phyloP scores from a whole-genome alignment of 1,140 invertebrate genomes.

The Cherax quadricarinatus region DNA sequence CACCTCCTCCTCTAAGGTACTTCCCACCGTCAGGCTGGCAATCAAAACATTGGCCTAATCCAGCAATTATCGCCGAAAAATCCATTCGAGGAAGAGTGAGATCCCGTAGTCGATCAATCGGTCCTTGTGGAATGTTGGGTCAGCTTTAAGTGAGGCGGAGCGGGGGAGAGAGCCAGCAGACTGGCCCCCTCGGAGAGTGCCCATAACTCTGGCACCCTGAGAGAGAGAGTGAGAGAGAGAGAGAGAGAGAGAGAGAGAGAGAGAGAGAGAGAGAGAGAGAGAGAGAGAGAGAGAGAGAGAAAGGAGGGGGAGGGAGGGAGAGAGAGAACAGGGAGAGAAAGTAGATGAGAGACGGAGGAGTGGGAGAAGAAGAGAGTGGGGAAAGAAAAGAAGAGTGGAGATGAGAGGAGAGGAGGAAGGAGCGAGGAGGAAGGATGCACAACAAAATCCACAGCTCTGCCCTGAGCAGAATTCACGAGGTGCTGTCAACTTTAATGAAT shows the following conservation, averaged over 20 bases:
- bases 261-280: neutral
- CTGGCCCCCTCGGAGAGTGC: constrained; percentile 21
- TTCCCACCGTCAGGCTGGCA: neutral
- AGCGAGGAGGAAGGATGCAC: constrained; percentile 20
- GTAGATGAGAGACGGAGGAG: constrained; percentile 29
- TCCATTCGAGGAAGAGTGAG: constrained; percentile 25
- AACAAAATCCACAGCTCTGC: constrained; percentile 35
- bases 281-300: constrained; percentile 46
- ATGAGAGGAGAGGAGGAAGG: constrained; percentile 6
- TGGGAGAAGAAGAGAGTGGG: neutral
- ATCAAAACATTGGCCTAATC: neutral
- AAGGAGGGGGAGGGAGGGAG: constrained; percentile 17
- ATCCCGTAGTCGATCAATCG: constrained; percentile 58
- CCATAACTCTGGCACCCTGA: constrained; percentile 20
- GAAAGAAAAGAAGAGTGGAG: neutral
- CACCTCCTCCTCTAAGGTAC: neutral
- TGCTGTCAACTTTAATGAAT: constrained; percentile 69
- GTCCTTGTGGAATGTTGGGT: constrained; percentile 28
- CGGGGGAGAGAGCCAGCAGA: constrained; percentile 38
- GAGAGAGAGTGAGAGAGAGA: neutral
- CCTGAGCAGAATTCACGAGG: constrained; percentile 51
- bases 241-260: neutral
- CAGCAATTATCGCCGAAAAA: neutral
- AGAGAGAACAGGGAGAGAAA: constrained; percentile 1
- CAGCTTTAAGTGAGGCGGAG: constrained; percentile 46